Conservation (phyloP, 2,888 invertebrate genomes). For the Neelides folsomi region DNA sequence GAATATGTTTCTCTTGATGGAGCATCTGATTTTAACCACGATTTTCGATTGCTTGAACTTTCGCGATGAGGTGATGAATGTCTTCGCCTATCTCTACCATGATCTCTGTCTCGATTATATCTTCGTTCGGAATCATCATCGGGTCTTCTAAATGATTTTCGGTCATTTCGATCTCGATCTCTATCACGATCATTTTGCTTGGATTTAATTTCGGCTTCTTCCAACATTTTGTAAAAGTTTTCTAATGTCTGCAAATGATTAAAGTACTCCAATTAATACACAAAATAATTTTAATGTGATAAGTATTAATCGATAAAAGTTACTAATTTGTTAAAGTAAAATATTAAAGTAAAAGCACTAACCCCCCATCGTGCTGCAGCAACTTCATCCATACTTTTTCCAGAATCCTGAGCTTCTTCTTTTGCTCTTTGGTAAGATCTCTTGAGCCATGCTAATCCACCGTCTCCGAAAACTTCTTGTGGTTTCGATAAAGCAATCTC, state of each 20-base stretch:
- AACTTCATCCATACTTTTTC: conserved; percentile 44
- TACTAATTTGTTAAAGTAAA: neutral
- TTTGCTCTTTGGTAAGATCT: conserved; percentile 44
- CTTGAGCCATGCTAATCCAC: conserved; percentile 43
- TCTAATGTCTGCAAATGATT: conserved; percentile 41
- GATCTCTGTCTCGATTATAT: conserved; percentile 11
- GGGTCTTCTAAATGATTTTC: neutral
- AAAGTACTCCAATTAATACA: conserved; percentile 5
- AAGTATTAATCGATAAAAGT: neutral
- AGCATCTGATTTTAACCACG: no score
- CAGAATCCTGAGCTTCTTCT: conserved; percentile 45
- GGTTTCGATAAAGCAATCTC: neutral
- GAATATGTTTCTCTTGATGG: no score
- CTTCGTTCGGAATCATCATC: conserved; percentile 19
- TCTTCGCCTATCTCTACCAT: conserved; percentile 12
- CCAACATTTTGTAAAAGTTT: conserved; percentile 41
- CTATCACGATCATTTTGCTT: conserved; percentile 6
- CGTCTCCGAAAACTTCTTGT: conserved; percentile 41
- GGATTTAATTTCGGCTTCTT: conserved; percentile 40
- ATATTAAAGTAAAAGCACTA: conserved; percentile 30
- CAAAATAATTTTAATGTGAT: neutral
- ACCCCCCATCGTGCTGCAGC: conserved; percentile 49
- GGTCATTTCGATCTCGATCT: conserved; percentile 2
- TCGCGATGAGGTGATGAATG: no score
- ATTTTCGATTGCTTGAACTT: no score